Percentiles rank a stretch among this genome's conserved stretches.
phyloP scores from a whole-genome alignment of 1,140 invertebrate species.

The Macrosteles quadrilineatus region DNA sequence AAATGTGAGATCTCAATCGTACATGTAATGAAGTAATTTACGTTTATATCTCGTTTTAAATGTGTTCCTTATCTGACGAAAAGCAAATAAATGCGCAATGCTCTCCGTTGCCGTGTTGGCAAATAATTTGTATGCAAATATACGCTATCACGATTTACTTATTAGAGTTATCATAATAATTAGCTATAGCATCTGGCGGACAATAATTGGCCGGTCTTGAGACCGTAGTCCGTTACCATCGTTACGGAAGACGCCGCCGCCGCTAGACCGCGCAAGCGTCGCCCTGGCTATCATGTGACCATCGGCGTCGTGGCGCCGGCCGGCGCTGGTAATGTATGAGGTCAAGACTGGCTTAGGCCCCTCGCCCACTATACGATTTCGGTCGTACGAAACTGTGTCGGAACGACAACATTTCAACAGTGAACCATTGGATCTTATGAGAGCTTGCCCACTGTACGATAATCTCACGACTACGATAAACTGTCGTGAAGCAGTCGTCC shows the following conservation, averaged over 20 bases:
- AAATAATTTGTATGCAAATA: constrained; percentile 17
- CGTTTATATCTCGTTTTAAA: constrained; percentile 1
- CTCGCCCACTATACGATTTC: no score
- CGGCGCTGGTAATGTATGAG: no score
- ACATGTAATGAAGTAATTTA: constrained; percentile 1
- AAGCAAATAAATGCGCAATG: constrained; percentile 8
- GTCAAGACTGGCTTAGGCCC: no score
- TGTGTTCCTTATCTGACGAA: constrained; percentile 6
- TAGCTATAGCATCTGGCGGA: not conserved
- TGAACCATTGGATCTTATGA: no score
- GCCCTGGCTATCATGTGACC: not conserved
- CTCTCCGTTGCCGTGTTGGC: constrained; percentile 4
- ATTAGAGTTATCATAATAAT: constrained; percentile 13
- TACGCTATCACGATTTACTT: not conserved
- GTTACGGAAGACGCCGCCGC: not conserved
- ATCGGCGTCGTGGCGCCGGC: constrained; percentile 1
- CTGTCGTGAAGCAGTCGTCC: no score
- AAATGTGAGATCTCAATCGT: constrained; percentile 3
- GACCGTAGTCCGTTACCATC: no score
- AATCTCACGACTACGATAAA: no score
- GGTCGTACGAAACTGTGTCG: no score
- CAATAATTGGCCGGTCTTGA: constrained; percentile 3
- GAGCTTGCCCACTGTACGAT: no score
- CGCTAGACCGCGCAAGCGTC: not conserved
- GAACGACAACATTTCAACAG: no score